phyloP scores from a whole-genome alignment of 1,140 invertebrate genomes.

The Calliphora vicina region DNA sequence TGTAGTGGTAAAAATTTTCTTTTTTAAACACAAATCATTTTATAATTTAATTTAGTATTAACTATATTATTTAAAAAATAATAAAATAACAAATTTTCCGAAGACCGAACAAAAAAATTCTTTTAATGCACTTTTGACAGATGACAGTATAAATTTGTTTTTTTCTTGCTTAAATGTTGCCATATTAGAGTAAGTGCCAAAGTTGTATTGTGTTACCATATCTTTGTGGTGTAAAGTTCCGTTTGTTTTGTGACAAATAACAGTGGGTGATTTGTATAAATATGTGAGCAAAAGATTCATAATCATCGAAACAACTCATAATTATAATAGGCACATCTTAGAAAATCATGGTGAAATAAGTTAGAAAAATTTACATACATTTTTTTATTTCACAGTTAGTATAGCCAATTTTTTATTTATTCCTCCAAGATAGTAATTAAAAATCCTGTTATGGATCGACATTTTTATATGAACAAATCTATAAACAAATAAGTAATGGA shows the following conservation, averaged over 20 bases:
- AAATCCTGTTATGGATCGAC: no score
- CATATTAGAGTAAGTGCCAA: background rate
- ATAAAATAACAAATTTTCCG: constrained; percentile 10
- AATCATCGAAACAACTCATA: no score
- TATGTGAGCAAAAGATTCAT: no score
- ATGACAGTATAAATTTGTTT: background rate
- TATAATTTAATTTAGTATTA: background rate
- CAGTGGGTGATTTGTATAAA: background rate
- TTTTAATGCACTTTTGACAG: background rate
- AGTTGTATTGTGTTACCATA: background rate
- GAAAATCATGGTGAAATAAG: no score
- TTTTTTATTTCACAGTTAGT: no score
- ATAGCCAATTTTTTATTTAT: no score
- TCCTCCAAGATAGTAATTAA: no score
- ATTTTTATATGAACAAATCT: no score
- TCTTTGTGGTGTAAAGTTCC: no score
- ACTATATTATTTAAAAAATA: background rate
- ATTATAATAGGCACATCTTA: no score
- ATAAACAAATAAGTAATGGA: no score
- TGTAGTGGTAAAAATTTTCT: background rate
- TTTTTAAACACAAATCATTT: background rate
- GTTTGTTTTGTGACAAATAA: background rate
- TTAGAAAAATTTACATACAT: no score
- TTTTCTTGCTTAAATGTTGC: background rate
- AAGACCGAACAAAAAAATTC: background rate